Evolutionary conservation across 2,888 invertebrate genomes (phyloP).

Genomic region (Esperia sulphurella): DNA sequence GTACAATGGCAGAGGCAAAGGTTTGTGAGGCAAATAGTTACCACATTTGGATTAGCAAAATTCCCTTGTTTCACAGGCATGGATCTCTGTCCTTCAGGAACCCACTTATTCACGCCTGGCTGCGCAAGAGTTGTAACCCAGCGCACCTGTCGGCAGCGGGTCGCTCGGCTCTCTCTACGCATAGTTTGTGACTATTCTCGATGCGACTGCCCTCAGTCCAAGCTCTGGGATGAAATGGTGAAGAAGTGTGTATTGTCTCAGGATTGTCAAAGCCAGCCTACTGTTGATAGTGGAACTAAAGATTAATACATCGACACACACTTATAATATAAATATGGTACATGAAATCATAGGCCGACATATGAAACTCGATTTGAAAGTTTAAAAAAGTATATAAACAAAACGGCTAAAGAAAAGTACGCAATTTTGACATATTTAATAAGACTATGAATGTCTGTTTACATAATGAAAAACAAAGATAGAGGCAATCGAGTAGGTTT

Average conservation of each 20-base stretch:
- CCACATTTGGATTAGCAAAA: background rate
- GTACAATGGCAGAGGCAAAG: too few relatives aligned
- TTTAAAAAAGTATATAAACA: too few relatives aligned
- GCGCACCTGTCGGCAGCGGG: constrained; percentile 31
- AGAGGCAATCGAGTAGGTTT: too few relatives aligned
- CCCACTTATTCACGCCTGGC: constrained; percentile 24
- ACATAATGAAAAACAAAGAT: too few relatives aligned
- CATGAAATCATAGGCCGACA: too few relatives aligned
- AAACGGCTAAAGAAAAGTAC: too few relatives aligned
- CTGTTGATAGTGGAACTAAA: constrained; percentile 12
- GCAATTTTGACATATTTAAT: too few relatives aligned
- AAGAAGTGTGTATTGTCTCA: constrained; percentile 26
- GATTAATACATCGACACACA: background rate
- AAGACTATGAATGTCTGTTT: too few relatives aligned
- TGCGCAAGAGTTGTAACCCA: constrained; percentile 28
- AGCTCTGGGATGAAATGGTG: constrained; percentile 34
- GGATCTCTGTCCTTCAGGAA: constrained; percentile 29
- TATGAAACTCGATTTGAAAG: too few relatives aligned
- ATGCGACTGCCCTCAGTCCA: constrained; percentile 31
- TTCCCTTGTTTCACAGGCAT: constrained; percentile 23
- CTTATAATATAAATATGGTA: too few relatives aligned
- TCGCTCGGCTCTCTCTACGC: constrained; percentile 20
- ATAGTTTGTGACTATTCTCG: constrained; percentile 31
- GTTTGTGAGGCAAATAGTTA: too few relatives aligned
- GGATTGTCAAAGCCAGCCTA: constrained; percentile 32